Evolutionary conservation across 2,797 vertebrate species (phyloP).

Genomic region (Pantherophis vulpinus): DNA sequence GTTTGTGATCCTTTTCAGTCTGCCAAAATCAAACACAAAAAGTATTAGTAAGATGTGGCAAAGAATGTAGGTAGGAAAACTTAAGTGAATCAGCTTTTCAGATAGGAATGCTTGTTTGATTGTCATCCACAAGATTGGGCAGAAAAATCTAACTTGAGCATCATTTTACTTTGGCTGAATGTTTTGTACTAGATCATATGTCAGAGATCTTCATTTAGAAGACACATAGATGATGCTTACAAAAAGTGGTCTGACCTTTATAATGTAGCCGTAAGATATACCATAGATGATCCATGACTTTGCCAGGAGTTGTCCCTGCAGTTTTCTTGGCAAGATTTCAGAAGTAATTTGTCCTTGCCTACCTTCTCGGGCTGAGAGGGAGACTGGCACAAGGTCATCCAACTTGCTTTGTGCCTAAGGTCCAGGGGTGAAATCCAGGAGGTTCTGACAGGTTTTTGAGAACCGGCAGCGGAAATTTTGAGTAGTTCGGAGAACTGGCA

Average conservation of each 20-base stretch:
- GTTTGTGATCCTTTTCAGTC: background rate
- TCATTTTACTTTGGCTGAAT: background rate
- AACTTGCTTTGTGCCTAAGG: background rate
- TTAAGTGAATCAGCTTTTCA: background rate
- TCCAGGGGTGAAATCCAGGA: too few relatives aligned
- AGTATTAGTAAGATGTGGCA: background rate
- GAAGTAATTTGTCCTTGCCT: background rate
- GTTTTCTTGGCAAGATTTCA: background rate
- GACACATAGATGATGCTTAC: background rate
- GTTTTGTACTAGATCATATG: background rate
- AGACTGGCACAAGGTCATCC: background rate
- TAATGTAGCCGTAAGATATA: background rate
- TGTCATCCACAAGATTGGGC: background rate
- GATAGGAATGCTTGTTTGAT: too few relatives aligned
- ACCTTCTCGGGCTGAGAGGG: background rate
- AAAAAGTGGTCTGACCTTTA: background rate
- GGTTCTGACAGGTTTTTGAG: too few relatives aligned
- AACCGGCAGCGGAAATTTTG: too few relatives aligned
- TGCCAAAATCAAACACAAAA: conserved; percentile 16
- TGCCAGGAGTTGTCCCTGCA: background rate
- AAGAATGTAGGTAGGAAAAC: background rate
- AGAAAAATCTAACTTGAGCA: background rate
- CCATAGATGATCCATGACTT: background rate
- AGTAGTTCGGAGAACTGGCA: too few relatives aligned
- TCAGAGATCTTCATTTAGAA: background rate